Conservation (phyloP, 1,140 invertebrate species). For the Pristionchus pacificus region DNA sequence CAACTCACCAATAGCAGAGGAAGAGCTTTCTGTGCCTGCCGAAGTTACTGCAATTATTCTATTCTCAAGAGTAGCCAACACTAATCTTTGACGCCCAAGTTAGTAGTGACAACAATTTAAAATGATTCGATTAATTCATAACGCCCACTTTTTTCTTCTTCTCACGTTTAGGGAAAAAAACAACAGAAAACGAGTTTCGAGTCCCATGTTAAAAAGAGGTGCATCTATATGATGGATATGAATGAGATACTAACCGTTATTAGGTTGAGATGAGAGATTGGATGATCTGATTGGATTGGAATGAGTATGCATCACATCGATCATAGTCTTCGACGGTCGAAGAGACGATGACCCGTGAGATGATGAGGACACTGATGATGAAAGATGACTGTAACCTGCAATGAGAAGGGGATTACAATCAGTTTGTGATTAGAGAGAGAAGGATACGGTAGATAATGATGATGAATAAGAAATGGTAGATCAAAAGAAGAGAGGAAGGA, state of each 20-base stretch:
- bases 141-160: slow-evolving; percentile 6
- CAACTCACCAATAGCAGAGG: slow-evolving; percentile 6
- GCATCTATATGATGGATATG: no score
- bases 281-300: no score
- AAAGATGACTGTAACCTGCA: neutral
- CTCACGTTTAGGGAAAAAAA: slow-evolving; percentile 15
- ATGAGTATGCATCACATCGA: slow-evolving; percentile 30
- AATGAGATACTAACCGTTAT: no score
- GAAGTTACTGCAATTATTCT: slow-evolving; percentile 8
- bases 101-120: slow-evolving; percentile 5
- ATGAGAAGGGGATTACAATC: slow-evolving; percentile 12
- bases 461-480: neutral
- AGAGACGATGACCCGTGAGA: slow-evolving; percentile 3
- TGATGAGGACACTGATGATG: slow-evolving; percentile 7
- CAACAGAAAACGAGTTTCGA: slow-evolving; percentile 8
- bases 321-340: slow-evolving; percentile 34
- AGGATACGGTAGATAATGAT: slow-evolving; percentile 1
- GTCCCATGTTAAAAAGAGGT: neutral
- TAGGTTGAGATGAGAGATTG: no score
- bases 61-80: slow-evolving; percentile 6
- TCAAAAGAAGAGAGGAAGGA: slow-evolving; percentile 1
- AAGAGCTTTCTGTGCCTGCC: neutral
- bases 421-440: slow-evolving; percentile 6
- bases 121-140: no score
- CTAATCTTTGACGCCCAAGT: neutral